Base-by-base conservation (phyloP, 1,140 invertebrate genomes). In the Globodera ellingtonae region DNA sequence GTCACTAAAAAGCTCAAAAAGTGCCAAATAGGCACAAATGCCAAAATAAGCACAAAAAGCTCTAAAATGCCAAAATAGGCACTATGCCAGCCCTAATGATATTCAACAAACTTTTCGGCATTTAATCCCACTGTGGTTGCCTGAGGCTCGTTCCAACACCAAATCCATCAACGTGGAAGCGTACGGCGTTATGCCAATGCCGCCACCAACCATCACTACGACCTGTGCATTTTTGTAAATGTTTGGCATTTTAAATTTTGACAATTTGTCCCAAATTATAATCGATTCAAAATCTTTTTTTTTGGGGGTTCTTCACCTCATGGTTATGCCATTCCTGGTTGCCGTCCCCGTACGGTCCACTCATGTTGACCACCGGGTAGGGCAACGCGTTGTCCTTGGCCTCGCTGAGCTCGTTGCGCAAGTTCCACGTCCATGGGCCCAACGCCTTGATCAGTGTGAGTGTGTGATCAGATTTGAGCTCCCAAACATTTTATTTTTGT, bases 361-460 rank as follows among this genome's bases (percentile, higher is more conserved):
- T 97, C 70, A 99, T 93, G 74, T 95, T 93, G 69, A 94, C 91
- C 91, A 95, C 94, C 1, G 96, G 94, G 88, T 94, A 93, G 66
- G 93, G 91, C 85, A 94, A 93, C 83, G 95, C 94, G 0, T 94
- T 93, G 88, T 95, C 94, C 85, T 94, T 96, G 88, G 96, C 97
- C 3, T 95, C 95, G 91, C 98, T 95, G 88, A 98, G 97, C 87
- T 96, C 96, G 89, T 97, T 97, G 62, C 97, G 92, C 1, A 99
- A 90, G 87, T 98, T 98, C 96, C 96, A 98, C 0, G 97, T 99
- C 97, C 97, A 99, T 0, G 97, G 97, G 0, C 97, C 97, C 89
- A 97, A 95, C 0, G 95, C 95, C 90, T 84, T 24, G 67, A 62
- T 35, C 15, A 62, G 18, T 52, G 50, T 52, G 50, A 59, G 18